A percentile compares a stretch with the other conserved stretches of the same genome.
Conservation (phyloP, 2,888 invertebrate genomes). For the Argyresthia albistria region DNA sequence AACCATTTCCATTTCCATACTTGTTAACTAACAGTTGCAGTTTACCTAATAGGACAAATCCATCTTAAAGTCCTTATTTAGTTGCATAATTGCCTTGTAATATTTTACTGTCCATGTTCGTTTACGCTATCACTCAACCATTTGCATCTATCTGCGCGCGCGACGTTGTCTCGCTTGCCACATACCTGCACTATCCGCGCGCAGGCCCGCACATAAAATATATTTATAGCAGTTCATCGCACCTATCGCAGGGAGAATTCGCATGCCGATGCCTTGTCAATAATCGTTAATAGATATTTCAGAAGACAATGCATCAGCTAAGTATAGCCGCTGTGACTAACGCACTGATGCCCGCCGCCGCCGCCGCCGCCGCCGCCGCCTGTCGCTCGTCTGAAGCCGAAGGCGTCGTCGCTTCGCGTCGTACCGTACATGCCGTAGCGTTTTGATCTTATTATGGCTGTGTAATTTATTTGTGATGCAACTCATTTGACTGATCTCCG, state of each 20-base stretch:
- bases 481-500: conserved; percentile 43
- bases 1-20: no score
- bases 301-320: conserved; percentile 71
- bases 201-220: conserved; percentile 51
- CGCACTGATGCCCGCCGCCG: conserved; percentile 21
- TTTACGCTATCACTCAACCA: no score
- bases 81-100: no score
- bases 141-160: background rate
- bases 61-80: no score
- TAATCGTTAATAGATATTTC: conserved; percentile 72
- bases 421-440: background rate
- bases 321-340: conserved; percentile 65
- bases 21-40: conserved; percentile 6
- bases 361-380: conserved; percentile 15
- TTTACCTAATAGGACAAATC: background rate
- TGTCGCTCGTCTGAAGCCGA: conserved; percentile 34
- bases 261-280: conserved; percentile 72
- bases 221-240: conserved; percentile 70
- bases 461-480: conserved; percentile 61
- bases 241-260: conserved; percentile 62
- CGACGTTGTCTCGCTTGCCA: conserved; percentile 1
- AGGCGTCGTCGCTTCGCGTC: conserved; percentile 1
- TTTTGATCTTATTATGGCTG: conserved; percentile 67
- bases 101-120: no score
- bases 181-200: conserved; percentile 13